Percentiles rank a stretch among this genome's conserved stretches.
Evolutionary conservation across 2,888 invertebrate genomes (phyloP).

Genomic region (Dichetophora obliterata): DNA sequence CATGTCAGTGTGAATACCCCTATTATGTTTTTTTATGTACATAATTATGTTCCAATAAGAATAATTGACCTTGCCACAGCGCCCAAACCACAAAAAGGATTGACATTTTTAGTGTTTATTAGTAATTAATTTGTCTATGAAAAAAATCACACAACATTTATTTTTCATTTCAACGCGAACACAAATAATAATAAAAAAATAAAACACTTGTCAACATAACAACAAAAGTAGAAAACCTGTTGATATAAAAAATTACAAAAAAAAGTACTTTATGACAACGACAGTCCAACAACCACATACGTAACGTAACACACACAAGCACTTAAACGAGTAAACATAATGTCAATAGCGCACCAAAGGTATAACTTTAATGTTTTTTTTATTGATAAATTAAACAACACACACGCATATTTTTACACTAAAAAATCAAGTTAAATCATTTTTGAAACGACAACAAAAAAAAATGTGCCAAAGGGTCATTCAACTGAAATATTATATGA

Average conservation of each 20-base stretch:
- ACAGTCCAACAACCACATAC: not conserved
- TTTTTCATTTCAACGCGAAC: no score
- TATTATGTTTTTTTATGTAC: no score
- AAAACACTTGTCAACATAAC: no score
- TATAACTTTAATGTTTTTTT: not conserved
- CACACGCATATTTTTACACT: not conserved
- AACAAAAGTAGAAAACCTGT: no score
- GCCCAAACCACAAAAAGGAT: no score
- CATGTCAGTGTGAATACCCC: no score
- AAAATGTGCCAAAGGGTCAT: constrained; percentile 40
- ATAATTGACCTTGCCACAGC: no score
- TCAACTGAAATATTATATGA: constrained; percentile 43
- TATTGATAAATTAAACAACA: constrained; percentile 4
- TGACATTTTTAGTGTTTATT: no score
- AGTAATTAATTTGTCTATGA: no score
- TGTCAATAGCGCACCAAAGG: not conserved
- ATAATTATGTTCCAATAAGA: no score
- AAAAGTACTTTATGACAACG: not conserved
- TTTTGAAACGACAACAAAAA: constrained; percentile 5
- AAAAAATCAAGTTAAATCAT: constrained; percentile 19
- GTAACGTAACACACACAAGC: not conserved
- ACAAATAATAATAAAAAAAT: no score
- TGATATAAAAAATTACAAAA: not conserved
- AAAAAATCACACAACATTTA: no score
- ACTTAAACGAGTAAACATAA: not conserved